These are phyloP conservation scores for Caerostris extrusa DNA, from an alignment of 1,140 invertebrate genomes.

Conservation along the genomic window DNA sequence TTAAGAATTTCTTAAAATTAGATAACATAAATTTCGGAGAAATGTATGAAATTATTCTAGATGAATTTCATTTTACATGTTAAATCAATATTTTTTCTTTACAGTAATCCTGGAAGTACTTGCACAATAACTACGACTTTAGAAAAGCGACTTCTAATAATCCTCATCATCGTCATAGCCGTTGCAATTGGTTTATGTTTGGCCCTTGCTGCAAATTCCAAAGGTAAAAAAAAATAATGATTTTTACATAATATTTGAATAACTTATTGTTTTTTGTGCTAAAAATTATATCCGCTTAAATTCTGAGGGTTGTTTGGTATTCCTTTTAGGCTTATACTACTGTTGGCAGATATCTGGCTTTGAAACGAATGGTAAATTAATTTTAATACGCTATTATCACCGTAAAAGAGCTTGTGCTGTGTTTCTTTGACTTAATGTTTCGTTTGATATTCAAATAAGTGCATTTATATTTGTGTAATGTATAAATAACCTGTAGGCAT, in stretches of 20 bases:
- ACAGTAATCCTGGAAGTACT: neutral
- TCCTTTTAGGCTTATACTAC: slow-evolving; percentile 23
- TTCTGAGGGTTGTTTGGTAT: neutral
- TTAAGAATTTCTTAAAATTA: neutral
- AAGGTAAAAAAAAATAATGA: neutral
- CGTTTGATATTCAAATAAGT: no score
- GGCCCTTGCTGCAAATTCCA: neutral
- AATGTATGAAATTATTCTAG: neutral
- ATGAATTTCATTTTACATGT: neutral
- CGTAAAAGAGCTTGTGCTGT: no score
- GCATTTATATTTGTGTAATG: no score
- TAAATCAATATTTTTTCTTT: neutral
- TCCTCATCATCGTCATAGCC: neutral
- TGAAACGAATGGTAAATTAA: neutral
- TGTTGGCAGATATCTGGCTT: neutral
- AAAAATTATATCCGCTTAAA: neutral
- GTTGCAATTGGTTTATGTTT: neutral
- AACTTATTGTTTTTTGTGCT: neutral
- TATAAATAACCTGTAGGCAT: no score
- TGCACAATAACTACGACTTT: neutral
- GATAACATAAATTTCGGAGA: neutral
- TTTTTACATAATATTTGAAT: neutral
- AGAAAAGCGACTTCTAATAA: slow-evolving; percentile 2
- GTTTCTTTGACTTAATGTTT: no score
- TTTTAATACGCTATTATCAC: neutral